Base-by-base conservation (phyloP, 2,888 invertebrate species). In the Lasius fuliginosus region DNA sequence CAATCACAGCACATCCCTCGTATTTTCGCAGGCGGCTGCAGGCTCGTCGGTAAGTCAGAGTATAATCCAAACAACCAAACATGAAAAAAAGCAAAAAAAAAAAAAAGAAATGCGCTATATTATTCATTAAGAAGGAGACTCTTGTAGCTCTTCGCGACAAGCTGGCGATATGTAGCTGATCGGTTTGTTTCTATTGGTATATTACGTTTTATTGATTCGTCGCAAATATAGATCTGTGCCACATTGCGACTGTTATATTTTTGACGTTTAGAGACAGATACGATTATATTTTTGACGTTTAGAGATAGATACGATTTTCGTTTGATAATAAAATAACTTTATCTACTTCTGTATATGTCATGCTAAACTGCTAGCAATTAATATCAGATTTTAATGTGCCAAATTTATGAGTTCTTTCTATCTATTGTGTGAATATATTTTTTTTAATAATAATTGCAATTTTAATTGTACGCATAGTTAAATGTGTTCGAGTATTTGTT, bases 41-140 rank as follows among this genome's bases (percentile, higher is more conserved):
- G 93, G 92, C 92, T 93, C 92, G 92, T 92, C 88, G 94, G 94
- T 94, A 94, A 94, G 94, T 94, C 91, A 93, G 93, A 92, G 93
- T 91, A 93, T 93, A 93, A 81, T 81, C 93, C 89, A 92, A 93
- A 90, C 90, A 93, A 92, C 90, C 91, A 92, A 91, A 91, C 87
- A 92, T 89, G 85, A 85, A 90, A 91, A 87, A 79, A 92, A 90
- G 89, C 85, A 90, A 86, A 82, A 83, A 89, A 90, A 86, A 53
- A 8, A 53, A 91, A 89, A 90, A 90, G 87, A 90, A 89, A 89
- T 83, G 88, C 89, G 90, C 85, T 86, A 90, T 46, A 46, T 18
- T 49, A 18, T 90, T 71, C 69, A 89, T 89, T 92, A 89, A 91
- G 87, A 90, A 86, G 90, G 89, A 87, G 87, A 87, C 84, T 91